phyloP scores from a whole-genome alignment of 2,888 invertebrate genomes.

The Lasioglossum marginatum region DNA sequence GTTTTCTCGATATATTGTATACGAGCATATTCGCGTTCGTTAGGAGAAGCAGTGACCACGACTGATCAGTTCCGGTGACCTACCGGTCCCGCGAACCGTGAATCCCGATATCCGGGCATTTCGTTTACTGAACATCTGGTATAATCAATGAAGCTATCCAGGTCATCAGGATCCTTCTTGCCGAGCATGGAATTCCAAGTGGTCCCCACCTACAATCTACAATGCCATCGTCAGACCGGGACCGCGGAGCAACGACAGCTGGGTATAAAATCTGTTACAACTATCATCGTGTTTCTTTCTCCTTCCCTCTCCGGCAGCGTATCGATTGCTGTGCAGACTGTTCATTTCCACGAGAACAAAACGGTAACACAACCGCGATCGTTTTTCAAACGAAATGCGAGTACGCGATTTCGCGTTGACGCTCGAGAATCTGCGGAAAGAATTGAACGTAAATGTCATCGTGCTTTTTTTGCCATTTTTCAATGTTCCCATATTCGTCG shows the following conservation, averaged over 20 bases:
- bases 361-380: conserved; percentile 9
- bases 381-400: conserved; percentile 35
- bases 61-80: not conserved
- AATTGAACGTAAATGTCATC: conserved; percentile 40
- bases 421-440: not conserved
- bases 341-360: conserved; percentile 19
- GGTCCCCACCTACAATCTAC: not conserved
- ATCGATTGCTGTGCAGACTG: conserved; percentile 10
- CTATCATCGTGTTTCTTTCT: conserved; percentile 3
- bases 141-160: conserved; percentile 21
- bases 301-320: not conserved
- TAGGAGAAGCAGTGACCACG: not conserved
- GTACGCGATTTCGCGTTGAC: conserved; percentile 22
- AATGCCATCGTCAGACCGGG: not conserved
- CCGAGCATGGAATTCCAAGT: not conserved
- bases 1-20: not conserved
- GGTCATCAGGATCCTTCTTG: conserved; percentile 19
- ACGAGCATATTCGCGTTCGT: not conserved
- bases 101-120: not conserved
- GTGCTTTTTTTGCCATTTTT: conserved; percentile 27
- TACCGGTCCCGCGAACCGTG: not conserved
- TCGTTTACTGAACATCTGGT: conserved; percentile 3
- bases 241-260: not conserved
- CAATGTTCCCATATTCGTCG: conserved; percentile 24
- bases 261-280: conserved; percentile 13